phyloP scores from a whole-genome alignment of 2,113 vertebrate species.

The Varanus salvator region DNA sequence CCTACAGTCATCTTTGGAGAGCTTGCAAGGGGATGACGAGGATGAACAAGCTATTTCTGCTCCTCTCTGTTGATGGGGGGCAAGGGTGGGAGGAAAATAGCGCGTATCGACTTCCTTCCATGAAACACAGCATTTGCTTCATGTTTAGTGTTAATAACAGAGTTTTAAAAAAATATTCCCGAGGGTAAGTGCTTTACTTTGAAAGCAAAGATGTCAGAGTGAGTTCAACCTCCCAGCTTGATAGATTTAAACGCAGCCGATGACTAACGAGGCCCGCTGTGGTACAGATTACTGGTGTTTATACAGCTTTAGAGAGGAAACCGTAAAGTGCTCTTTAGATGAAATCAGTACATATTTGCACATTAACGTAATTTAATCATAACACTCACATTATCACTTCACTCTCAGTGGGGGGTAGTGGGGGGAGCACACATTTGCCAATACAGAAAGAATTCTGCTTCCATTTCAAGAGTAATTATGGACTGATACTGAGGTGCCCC shows the following conservation, averaged over 20 bases:
- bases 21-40: background rate
- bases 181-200: background rate
- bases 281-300: slow-evolving; percentile 59
- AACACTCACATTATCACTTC: slow-evolving; percentile 55
- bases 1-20: background rate
- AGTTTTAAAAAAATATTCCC: background rate
- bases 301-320: slow-evolving; percentile 61
- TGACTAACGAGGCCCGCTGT: slow-evolving; percentile 56
- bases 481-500: background rate
- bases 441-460: slow-evolving; percentile 46
- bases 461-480: slow-evolving; percentile 40
- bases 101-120: background rate
- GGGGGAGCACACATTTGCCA: slow-evolving; percentile 50
- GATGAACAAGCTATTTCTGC: background rate
- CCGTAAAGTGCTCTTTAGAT: slow-evolving; percentile 55
- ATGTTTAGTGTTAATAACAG: slow-evolving; percentile 7
- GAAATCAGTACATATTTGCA: slow-evolving; percentile 70
- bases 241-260: slow-evolving; percentile 5
- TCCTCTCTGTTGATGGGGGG: slow-evolving; percentile 2
- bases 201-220: slow-evolving; percentile 29
- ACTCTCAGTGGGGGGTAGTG: slow-evolving; percentile 40
- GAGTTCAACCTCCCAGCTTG: slow-evolving; percentile 48
- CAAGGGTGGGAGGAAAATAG: background rate
- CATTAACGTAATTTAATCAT: slow-evolving; percentile 65
- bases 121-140: background rate